Conservation (phyloP, 1,140 invertebrate genomes). For the Antheraea mylitta region DNA sequence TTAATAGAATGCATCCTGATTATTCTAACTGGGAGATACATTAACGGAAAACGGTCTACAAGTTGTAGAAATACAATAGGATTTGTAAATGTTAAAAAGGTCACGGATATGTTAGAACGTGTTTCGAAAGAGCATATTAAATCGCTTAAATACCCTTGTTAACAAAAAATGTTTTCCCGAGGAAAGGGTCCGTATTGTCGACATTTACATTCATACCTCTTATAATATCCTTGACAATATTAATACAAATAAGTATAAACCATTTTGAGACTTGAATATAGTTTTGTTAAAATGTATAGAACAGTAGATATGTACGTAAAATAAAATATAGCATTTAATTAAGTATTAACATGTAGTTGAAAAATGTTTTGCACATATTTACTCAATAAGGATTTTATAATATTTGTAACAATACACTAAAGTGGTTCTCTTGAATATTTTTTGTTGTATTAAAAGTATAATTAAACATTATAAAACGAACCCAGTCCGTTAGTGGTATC, state of each 20-base stretch:
- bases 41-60: not conserved
- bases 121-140: conserved; percentile 28
- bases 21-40: not conserved
- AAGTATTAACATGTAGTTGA: too few relatives aligned
- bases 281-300: not conserved
- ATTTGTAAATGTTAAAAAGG: conserved; percentile 26
- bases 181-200: conserved; percentile 27
- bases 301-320: too few relatives aligned
- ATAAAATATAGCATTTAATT: too few relatives aligned
- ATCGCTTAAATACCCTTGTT: conserved; percentile 31
- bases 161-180: conserved; percentile 27
- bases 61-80: conserved; percentile 5
- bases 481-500: too few relatives aligned
- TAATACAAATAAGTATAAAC: conserved; percentile 2
- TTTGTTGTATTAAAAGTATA: too few relatives aligned
- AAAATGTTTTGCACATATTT: too few relatives aligned
- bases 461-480: too few relatives aligned
- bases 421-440: too few relatives aligned
- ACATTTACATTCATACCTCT: conserved; percentile 26
- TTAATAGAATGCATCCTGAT: not conserved
- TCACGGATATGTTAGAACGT: conserved; percentile 22
- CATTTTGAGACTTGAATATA: not conserved
- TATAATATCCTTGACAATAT: conserved; percentile 22
- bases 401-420: too few relatives aligned
- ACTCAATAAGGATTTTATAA: too few relatives aligned